phyloP scores from a whole-genome alignment of 2,113 vertebrate species.

The Chionodraco myersi region DNA sequence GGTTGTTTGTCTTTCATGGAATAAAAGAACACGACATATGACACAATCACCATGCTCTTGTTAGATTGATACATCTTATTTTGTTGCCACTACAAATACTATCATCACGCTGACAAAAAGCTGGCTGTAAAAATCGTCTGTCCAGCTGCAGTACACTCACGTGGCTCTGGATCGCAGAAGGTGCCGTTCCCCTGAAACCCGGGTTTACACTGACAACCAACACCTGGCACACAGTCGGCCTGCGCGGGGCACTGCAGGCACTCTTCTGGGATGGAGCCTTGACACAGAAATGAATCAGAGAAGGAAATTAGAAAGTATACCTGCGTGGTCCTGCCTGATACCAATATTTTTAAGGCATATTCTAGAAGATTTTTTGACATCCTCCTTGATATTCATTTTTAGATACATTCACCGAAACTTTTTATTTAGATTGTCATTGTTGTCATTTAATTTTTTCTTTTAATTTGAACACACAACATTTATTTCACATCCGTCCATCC shows the following conservation, averaged over 20 bases:
- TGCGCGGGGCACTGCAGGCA: slow-evolving; percentile 85
- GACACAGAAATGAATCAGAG: slow-evolving; percentile 7
- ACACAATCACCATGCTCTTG: neutral
- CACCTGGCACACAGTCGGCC: slow-evolving; percentile 83
- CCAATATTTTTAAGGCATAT: too few relatives aligned
- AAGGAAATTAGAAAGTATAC: neutral
- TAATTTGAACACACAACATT: too few relatives aligned
- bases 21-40: too few relatives aligned
- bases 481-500: too few relatives aligned
- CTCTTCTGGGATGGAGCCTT: slow-evolving; percentile 73
- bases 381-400: too few relatives aligned
- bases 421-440: too few relatives aligned
- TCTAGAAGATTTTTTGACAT: too few relatives aligned
- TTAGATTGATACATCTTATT: neutral
- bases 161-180: slow-evolving; percentile 79
- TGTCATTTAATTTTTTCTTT: too few relatives aligned
- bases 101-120: neutral
- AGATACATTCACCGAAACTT: too few relatives aligned
- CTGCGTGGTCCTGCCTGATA: too few relatives aligned
- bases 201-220: slow-evolving; percentile 87
- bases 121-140: neutral
- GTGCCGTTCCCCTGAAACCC: slow-evolving; percentile 91
- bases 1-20: too few relatives aligned
- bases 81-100: neutral
- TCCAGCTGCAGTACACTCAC: slow-evolving; percentile 56